Evolutionary conservation across 2,797 vertebrate species (phyloP), one percentile per base, ranked within the genome.

Genomic region (Mus minutoides): DNA sequence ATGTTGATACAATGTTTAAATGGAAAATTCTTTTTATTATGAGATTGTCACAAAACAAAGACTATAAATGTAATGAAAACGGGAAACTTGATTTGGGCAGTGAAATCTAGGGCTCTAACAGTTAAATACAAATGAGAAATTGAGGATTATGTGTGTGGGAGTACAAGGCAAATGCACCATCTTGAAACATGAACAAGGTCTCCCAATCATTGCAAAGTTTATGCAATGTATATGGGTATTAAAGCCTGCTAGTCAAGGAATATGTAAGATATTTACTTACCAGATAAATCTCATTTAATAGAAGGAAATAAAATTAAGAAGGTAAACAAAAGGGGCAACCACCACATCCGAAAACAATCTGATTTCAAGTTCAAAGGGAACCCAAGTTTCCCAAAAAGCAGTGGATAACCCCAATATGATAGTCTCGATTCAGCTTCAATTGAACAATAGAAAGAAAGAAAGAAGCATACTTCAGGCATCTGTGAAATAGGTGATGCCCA

Each of bases 1-100:
- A 58, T 7, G 56, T 37, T 9, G 12, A 52, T 24, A 52, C 12
- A 49, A 46, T 49, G 31, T 49, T 92, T 69, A 88, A 14, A 71
- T 76, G n/a, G 14, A 94, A 94, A 93, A 40, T 34, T 67, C 29
- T 6, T 79, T 78, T 92, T 92, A 83, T 88, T 58, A 26, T 67
- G 84, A 77, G 29, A 17, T 75, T 86, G 49, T 60, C 17, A 76
- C 12, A 88, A 56, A 73, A 91, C 26, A 92, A 77, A 62, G 49
- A 85, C 22, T 26, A 69, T n/a, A 69, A 64, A 73, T 8, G 73
- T 91, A 10, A 92, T 58, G 34, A 76, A 94, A 91, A n/a, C 37
- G 1, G 29, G 34, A 88, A 80, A 76, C 40, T 77, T 86, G 52
- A 31, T 79, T 69, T 90, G 40, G 40, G 13, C 26, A 56, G 31